Percentiles rank a stretch among this genome's conserved stretches.
Conservation (phyloP, 2,888 invertebrate species). For the Drosophila vallismaia region DNA sequence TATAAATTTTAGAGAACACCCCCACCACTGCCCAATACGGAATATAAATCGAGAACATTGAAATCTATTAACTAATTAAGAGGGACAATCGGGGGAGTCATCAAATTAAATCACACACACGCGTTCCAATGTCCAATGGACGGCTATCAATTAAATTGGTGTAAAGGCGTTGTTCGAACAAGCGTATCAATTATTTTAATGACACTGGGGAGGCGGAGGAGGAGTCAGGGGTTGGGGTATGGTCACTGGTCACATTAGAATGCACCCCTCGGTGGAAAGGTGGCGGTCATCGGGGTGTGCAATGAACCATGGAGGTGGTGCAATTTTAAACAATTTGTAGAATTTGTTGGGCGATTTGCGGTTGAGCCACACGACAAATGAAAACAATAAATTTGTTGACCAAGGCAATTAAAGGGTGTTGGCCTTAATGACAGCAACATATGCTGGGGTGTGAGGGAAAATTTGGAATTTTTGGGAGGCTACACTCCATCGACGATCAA, state of each 20-base stretch:
- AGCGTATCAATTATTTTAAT: slow-evolving; percentile 79
- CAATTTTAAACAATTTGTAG: slow-evolving; percentile 73
- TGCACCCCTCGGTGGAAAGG: slow-evolving; percentile 61
- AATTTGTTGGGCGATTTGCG: slow-evolving; percentile 75
- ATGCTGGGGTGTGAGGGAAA: slow-evolving; percentile 10
- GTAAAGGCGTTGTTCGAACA: slow-evolving; percentile 67
- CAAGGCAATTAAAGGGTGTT: slow-evolving; percentile 55
- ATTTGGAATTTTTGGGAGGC: background rate
- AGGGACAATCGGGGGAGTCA: slow-evolving; percentile 45
- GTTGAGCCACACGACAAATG: slow-evolving; percentile 61
- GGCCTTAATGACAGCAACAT: slow-evolving; percentile 51
- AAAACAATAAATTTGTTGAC: slow-evolving; percentile 50
- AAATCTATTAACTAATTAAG: slow-evolving; percentile 77
- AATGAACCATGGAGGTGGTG: slow-evolving; percentile 73
- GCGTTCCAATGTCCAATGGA: slow-evolving; percentile 22
- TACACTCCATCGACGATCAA: slow-evolving; percentile 31
- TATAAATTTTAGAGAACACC: slow-evolving; percentile 22
- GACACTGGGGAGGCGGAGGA: slow-evolving; percentile 40
- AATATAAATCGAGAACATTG: slow-evolving; percentile 25
- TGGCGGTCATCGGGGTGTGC: slow-evolving; percentile 47
- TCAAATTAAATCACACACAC: slow-evolving; percentile 60
- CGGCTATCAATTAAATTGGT: slow-evolving; percentile 68
- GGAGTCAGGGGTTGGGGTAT: background rate
- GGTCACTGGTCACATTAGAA: slow-evolving; percentile 62
- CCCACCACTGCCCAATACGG: background rate